phyloP scores from a whole-genome alignment of 2,797 vertebrate genomes.

The Lerista edwardsae region DNA sequence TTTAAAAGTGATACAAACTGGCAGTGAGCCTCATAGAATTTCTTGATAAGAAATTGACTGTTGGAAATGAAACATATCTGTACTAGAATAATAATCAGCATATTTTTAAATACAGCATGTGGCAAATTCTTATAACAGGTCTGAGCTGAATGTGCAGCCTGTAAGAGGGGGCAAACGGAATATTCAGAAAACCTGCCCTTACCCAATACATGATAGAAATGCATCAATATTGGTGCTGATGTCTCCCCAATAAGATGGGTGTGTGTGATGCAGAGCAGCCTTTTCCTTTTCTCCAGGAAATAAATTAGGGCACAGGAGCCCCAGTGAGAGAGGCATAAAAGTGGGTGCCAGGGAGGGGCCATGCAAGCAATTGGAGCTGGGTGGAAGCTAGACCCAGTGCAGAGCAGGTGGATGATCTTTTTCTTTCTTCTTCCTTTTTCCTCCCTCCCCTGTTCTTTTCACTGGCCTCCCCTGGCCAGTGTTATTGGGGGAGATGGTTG shows the following conservation, averaged over 20 bases:
- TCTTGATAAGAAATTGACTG: conserved; percentile 28
- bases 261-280: no score
- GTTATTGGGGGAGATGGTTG: no score
- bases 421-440: no score
- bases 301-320: no score
- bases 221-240: not conserved
- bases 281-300: no score
- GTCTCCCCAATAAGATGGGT: no score
- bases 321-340: not conserved
- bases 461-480: no score
- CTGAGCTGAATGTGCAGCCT: not conserved
- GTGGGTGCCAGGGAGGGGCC: no score
- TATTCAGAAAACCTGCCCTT: not conserved
- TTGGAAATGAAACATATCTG: conserved; percentile 34
- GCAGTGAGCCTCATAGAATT: conserved; percentile 4
- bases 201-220: not conserved
- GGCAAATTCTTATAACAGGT: not conserved
- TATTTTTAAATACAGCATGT: conserved; percentile 28
- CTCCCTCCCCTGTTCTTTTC: no score
- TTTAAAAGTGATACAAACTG: conserved; percentile 20
- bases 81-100: conserved; percentile 44
- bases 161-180: not conserved
- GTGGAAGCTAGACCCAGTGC: no score
- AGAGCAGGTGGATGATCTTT: no score
- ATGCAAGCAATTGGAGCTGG: no score